Evolutionary conservation across 2,113 vertebrate species (phyloP), one percentile per base, ranked within the genome.

Genomic region (Heterotis niloticus): DNA sequence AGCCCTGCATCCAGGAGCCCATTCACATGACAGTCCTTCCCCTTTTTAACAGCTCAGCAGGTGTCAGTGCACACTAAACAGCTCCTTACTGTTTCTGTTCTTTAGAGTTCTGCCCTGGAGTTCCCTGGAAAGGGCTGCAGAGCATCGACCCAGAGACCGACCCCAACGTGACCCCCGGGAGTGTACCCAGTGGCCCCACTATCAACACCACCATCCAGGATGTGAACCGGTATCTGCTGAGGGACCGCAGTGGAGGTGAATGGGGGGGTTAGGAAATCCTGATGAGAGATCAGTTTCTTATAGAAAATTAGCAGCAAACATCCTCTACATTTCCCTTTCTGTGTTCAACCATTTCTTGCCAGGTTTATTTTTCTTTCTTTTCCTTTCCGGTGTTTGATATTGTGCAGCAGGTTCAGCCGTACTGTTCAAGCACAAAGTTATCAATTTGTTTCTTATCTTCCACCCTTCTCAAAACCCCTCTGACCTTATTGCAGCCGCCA

Each of bases 121-220:
- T 98, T n/a, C 96, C 96, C 4, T 98, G 96, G 96, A 98, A 98
- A 89, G 96, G 96, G 88, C 94, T 98, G 82, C 96, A 98, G 89
- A 98, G 95, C 72, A 96, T 97, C 44, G 96, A 98, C 81, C 96
- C 96, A 0, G 96, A 98, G 88, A 98, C 93, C 2, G 96, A 98
- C 88, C 96, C 96, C 0, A 96, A 98, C 51, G 89, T 95, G 88
- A 98, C 96, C 81, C 96, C 96, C 28, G 96, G 96, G 78, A 98
- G 96, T 62, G 96, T 98, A 82, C 96, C 95, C 29, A 97, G 95
- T 1, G 96, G 96, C 75, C 96, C 96, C 7, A 98, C 95, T 82
- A 96, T 98, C 85, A 98, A 98, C 86, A 98, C 96, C 91, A 98
- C 95, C 62, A 98, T 98, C 76, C 96, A 98, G 85, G 96, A 98